Evolutionary conservation across 2,797 vertebrate species (phyloP).

Genomic region (Uromys caudimaculatus): DNA sequence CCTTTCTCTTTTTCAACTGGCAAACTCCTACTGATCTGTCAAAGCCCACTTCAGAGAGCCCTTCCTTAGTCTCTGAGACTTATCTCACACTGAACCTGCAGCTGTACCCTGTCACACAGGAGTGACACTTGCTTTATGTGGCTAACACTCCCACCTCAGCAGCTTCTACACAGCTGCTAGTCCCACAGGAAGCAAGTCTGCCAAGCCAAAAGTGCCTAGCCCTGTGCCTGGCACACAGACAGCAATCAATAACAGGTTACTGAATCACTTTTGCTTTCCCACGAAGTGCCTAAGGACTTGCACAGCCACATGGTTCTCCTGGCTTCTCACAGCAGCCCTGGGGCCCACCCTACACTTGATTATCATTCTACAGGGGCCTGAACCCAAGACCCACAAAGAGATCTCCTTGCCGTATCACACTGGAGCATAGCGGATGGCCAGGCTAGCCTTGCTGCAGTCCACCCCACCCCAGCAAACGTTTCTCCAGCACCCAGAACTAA

Average conservation of each 20-base stretch:
- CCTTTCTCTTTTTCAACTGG: slow-evolving; percentile 1
- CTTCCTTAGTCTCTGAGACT: background rate
- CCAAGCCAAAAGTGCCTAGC: slow-evolving; percentile 58
- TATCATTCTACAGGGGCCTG: background rate
- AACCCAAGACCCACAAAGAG: background rate
- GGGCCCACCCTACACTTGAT: background rate
- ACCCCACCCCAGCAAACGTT: background rate
- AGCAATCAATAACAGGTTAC: slow-evolving; percentile 61
- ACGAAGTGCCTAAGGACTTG: background rate
- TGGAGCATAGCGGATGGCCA: background rate
- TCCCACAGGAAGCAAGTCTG: slow-evolving; percentile 29
- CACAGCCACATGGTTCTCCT: background rate
- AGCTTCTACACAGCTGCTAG: background rate
- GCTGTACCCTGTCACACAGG: background rate
- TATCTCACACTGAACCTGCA: background rate
- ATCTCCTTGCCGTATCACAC: background rate
- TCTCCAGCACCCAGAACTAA: slow-evolving; percentile 5
- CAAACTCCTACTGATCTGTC: slow-evolving; percentile 67
- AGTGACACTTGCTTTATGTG: background rate
- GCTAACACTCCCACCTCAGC: background rate
- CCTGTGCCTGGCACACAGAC: slow-evolving; percentile 51
- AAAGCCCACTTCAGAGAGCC: slow-evolving; percentile 51
- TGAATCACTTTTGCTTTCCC: slow-evolving; percentile 55
- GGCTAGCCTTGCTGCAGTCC: background rate
- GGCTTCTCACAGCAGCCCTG: background rate